Base-by-base conservation (phyloP, 2,888 invertebrate genomes). In the Drosophila subsilvestris region DNA sequence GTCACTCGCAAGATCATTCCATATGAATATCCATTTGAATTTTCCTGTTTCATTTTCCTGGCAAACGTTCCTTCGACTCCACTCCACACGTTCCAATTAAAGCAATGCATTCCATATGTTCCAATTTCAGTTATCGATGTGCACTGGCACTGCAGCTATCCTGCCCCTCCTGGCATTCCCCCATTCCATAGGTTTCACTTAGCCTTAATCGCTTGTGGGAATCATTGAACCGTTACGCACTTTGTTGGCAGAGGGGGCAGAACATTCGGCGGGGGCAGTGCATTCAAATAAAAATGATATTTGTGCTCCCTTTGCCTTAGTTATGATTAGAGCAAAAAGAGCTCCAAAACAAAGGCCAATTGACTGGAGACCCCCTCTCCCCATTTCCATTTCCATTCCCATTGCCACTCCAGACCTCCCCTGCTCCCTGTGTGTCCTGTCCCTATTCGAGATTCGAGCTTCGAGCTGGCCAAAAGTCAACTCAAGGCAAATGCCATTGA, bases 401-500 rank as follows among this genome's bases (percentile, higher is more conserved):
- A 10, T 0, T 32, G 1, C 32, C 32, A 37, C 37, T 14, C 2
- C 37, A n/a, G 14, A 37, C 37, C 14, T 14, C 14, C 14, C 2
- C 6, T 14, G 14, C 37, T 37, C 6, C 37, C 14, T 37, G 14
- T 37, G 37, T 37, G 14, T 37, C 14, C 37, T 14, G 37, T 14
- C 37, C 37, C 37, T 37, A 6, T n/a, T 14, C 27, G 8, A 27
- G 27, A 6, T 27, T 9, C 27, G 27, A 27, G 27, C 37, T 14
- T 14, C 37, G 14, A 37, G 37, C 14, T 37, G 37, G 37, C 37
- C 37, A 37, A 67, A 61, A 69, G 60, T 61, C 60, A 68, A 55
- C 68, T 61, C 29, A 42, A 60, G 60, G 53, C 67, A 32, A 68
- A 48, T 44, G 42, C 62, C 62, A 63, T 65, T 65, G 65, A 65